Base-by-base conservation (phyloP, 2,113 vertebrate genomes). In the Vanacampus margaritifer region DNA sequence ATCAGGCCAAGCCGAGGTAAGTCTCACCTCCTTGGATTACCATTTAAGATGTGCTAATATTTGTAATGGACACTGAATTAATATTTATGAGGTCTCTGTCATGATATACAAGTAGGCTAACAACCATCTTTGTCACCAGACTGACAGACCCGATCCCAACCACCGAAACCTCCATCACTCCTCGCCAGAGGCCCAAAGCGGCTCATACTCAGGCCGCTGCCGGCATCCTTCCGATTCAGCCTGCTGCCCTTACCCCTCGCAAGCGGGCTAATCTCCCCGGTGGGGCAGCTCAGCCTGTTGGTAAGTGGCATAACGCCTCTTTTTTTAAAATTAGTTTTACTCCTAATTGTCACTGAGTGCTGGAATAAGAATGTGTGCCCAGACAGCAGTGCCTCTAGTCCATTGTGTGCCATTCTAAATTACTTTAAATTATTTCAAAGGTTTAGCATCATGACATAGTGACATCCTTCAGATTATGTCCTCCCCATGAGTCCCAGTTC, bases 131-230 rank as follows among this genome's bases (percentile, higher is more conserved):
- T 73, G 0, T 74, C 68, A 66, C 0, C 84, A 99, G 97, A 88
- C 91, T 99, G 80, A 98, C 95, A 10, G 97, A 99, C 84, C 97
- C 96, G 71, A 93, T 98, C 88, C 96, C 96, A 69, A 95, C 97
- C 0, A 98, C 94, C 71, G 97, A 98, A 90, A 99, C 97, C 0
- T 99, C 97, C 82, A 99, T 99, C 78, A 95, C 96, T 0, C 97
- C 96, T 36, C 94, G 96, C 46, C 97, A 99, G 91, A 93, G 97
- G 74, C 97, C 97, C 66, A 98, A 99, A 89, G 96, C 97, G 35
- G 95, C 93, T n/a, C 97, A 98, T 80, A 91, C 96, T 6, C 96
- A 97, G 77, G 87, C 96, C 9, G 94, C 93, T 78, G 91, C 94
- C 65, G 97, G 97, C 32, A 98, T 98, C 66, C 83, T 98, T 65